Evolutionary conservation across 2,797 vertebrate genomes (phyloP).

Genomic region (Notoglanidium macrostoma): DNA sequence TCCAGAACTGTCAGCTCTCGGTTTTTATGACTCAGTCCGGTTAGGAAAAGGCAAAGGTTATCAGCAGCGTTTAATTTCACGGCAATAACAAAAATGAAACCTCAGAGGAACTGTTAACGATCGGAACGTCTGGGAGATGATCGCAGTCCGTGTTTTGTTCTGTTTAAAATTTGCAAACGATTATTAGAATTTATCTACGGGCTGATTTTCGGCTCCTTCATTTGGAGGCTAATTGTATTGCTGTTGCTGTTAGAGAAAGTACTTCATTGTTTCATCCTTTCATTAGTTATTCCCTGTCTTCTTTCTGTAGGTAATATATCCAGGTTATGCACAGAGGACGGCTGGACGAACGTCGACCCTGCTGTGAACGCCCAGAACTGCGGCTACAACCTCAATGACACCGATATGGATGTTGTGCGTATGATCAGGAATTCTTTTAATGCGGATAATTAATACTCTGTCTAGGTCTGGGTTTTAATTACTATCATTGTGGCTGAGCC

Average conservation of each 20-base stretch:
- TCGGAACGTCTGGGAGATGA: slow-evolving; percentile 2
- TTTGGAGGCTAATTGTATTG: background rate
- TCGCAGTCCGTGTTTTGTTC: background rate
- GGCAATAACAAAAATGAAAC: background rate
- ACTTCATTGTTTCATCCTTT: background rate
- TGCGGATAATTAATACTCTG: background rate
- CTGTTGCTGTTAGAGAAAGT: background rate
- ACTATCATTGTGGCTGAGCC: background rate
- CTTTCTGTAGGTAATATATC: slow-evolving; percentile 84
- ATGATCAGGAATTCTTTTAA: slow-evolving; percentile 59
- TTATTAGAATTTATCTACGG: slow-evolving; percentile 21
- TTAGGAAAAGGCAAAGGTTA: background rate
- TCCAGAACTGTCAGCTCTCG: background rate
- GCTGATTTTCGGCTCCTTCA: slow-evolving; percentile 6
- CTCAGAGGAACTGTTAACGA: background rate
- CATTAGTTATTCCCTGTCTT: slow-evolving; percentile 16
- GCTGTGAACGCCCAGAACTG: slow-evolving; percentile 77
- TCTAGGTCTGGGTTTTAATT: background rate
- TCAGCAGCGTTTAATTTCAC: background rate
- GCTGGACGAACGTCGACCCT: slow-evolving; percentile 80
- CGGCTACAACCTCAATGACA: slow-evolving; percentile 78
- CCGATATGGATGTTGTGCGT: slow-evolving; percentile 53
- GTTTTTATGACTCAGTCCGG: background rate
- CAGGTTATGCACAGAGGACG: slow-evolving; percentile 81
- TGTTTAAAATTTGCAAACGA: background rate